Evolutionary conservation across 2,113 vertebrate genomes (phyloP).

Genomic region (Pomatostomus ruficeps): DNA sequence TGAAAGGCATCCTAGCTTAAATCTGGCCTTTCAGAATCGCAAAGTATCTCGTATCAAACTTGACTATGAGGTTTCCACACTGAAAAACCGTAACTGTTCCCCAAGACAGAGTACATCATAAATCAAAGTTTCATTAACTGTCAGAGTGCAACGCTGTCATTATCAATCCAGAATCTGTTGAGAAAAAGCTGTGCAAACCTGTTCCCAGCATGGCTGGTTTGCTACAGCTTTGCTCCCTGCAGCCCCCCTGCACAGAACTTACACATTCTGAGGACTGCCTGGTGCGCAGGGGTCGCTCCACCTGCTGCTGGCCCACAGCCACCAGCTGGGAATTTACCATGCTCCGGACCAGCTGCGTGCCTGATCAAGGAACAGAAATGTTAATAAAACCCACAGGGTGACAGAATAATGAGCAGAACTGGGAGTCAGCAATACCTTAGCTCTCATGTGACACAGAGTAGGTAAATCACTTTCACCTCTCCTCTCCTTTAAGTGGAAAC

Average conservation of each 20-base stretch:
- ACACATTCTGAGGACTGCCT: slow-evolving; percentile 94
- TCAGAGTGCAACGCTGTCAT: not conserved
- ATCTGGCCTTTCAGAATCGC: not conserved
- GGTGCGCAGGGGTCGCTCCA: slow-evolving; percentile 79
- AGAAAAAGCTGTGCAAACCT: not conserved
- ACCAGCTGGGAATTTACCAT: slow-evolving; percentile 87
- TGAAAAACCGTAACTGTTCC: not conserved
- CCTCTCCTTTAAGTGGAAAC: not conserved
- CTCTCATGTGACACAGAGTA: not conserved
- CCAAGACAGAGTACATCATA: not conserved
- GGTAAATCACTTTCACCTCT: not conserved
- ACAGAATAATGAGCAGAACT: not conserved
- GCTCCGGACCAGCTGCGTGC: slow-evolving; percentile 82
- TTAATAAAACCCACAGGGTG: not conserved
- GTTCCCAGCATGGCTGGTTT: not conserved
- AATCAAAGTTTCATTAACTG: not conserved
- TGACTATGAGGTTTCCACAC: not conserved
- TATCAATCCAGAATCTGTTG: not conserved
- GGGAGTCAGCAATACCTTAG: not conserved
- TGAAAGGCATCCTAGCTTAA: not conserved
- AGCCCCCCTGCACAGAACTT: slow-evolving; percentile 65
- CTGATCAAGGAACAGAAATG: slow-evolving; percentile 61
- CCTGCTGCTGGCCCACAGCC: slow-evolving; percentile 74
- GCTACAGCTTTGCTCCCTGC: not conserved
- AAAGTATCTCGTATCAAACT: not conserved